Conservation (phyloP, 2,888 invertebrate species). For the Pemphredon lugubris region DNA sequence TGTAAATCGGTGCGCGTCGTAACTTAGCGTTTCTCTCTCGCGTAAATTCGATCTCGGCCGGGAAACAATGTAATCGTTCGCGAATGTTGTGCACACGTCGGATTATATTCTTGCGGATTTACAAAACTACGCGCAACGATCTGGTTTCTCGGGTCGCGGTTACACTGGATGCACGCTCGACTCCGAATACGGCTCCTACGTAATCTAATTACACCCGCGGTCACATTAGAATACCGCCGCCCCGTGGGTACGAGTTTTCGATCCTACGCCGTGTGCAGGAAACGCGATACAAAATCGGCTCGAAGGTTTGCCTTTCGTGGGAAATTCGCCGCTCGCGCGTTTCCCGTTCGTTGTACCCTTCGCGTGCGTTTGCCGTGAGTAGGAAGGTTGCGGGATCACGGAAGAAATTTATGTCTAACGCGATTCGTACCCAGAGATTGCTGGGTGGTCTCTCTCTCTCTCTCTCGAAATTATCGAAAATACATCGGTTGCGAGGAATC, state of each 20-base stretch:
- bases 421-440: neutral
- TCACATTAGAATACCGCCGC: neutral
- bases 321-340: no score
- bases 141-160: constrained; percentile 9
- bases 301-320: neutral
- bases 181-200: neutral
- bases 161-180: neutral
- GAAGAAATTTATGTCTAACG: no score
- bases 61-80: no score
- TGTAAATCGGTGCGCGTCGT: no score
- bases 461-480: neutral
- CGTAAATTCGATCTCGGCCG: no score
- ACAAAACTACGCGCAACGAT: constrained; percentile 5
- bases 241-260: neutral
- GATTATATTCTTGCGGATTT: neutral
- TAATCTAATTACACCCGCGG: constrained; percentile 31
- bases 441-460: neutral
- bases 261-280: neutral
- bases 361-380: no score
- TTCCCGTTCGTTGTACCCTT: no score
- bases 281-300: neutral
- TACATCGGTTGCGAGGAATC: no score
- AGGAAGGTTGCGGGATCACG: no score
- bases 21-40: neutral
- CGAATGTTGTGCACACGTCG: no score